These are phyloP conservation scores for Circaetus gallicus DNA, from an alignment of 2,113 vertebrate species.

Conservation along the genomic window DNA sequence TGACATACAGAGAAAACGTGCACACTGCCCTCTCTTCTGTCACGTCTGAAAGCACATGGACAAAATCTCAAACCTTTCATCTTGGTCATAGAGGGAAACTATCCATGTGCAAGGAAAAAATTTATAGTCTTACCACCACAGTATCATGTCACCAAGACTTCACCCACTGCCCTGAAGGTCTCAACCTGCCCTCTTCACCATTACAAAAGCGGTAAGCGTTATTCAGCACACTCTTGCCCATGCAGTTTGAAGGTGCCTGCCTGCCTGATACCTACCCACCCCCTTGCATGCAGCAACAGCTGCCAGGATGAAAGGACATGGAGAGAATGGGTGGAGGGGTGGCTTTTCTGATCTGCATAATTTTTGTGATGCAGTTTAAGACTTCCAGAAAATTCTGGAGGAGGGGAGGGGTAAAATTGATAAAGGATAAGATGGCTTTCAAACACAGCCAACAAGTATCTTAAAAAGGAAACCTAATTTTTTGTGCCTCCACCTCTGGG, in stretches of 20 bases:
- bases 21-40: background rate
- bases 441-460: background rate
- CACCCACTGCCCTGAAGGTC: background rate
- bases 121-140: background rate
- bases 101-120: background rate
- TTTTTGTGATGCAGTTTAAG: background rate
- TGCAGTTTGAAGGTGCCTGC: background rate
- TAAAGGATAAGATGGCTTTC: conserved; percentile 14
- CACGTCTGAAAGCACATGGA: background rate
- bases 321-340: background rate
- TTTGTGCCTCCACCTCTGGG: background rate
- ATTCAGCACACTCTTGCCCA: background rate
- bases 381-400: conserved; percentile 16
- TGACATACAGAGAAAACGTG: background rate
- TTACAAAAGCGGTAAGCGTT: background rate
- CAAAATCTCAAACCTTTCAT: background rate
- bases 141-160: background rate
- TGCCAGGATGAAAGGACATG: background rate
- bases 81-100: background rate
- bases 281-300: background rate
- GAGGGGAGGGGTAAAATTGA: background rate
- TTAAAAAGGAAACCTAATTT: conserved; percentile 8
- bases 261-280: background rate
- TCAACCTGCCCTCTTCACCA: background rate
- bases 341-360: background rate